Evolutionary conservation across 2,888 invertebrate species (phyloP).

Genomic region (Dasysyrphus tricinctus): DNA sequence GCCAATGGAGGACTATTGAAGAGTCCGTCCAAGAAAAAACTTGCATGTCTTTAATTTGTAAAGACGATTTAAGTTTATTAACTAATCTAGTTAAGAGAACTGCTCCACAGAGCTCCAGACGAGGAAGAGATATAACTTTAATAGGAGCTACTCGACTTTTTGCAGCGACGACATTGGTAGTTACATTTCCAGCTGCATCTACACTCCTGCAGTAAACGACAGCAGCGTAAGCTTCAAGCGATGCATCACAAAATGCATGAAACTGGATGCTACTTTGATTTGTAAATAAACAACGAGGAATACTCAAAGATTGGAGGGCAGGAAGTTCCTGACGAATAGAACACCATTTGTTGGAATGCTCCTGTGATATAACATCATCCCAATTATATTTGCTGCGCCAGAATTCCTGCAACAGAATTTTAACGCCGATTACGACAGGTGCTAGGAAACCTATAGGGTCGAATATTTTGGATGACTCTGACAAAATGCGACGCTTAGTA

Average conservation of each 20-base stretch:
- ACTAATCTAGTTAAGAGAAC: conserved; percentile 23
- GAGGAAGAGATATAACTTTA: background rate
- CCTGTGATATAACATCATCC: no score
- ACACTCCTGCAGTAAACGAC: conserved; percentile 36
- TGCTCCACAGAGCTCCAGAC: conserved; percentile 25
- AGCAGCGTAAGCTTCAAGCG: background rate
- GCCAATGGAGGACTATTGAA: no score
- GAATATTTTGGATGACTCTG: conserved; percentile 45
- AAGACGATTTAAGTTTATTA: conserved; percentile 39
- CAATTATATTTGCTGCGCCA: conserved; percentile 57
- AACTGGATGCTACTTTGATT: background rate
- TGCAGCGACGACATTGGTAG: background rate
- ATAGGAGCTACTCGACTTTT: conserved; percentile 3
- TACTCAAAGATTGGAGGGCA: conserved; percentile 11
- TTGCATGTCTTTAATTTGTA: conserved; percentile 22
- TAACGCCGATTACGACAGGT: conserved; percentile 61
- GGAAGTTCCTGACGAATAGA: conserved; percentile 24
- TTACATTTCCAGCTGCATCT: conserved; percentile 5
- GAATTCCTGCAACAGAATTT: conserved; percentile 70
- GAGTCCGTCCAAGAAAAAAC: no score
- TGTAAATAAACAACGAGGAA: conserved; percentile 19
- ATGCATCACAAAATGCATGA: conserved; percentile 49
- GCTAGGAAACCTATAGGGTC: conserved; percentile 66
- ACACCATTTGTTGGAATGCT: conserved; percentile 31
- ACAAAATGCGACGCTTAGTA: conserved; percentile 24